Evolutionary conservation across 2,113 vertebrate genomes (phyloP), one percentile per base, ranked within the genome.

Genomic region (Rhinolophus ferrumequinum): DNA sequence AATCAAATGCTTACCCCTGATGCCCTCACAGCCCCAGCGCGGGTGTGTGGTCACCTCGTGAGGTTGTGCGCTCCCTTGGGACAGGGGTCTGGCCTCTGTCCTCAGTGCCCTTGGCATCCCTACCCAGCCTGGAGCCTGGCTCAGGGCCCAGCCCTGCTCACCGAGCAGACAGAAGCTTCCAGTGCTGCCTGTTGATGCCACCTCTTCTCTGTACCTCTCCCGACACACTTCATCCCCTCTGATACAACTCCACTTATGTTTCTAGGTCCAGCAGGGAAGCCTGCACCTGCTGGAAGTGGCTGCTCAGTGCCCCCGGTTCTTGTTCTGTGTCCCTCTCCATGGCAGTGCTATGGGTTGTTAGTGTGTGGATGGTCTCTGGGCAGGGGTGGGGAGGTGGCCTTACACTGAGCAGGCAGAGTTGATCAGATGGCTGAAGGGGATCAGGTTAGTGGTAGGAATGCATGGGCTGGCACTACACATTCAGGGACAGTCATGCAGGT

Each of bases 301-400:
- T 28, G 28, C 47, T 6, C 30, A 38, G 38, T 3, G n/a, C 26
- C 56, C 0, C 0, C 8, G 52, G 66, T 21, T 21, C 60, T n/a
- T 21, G 89, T 19, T 58, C 28, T 30, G 79, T 5, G 56, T 52
- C 26, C 33, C 44, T 44, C 24, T n/a, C 21, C 9, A 18, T 8
- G 26, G 69, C n/a, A 11, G n/a, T n/a, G 44, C 56, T 18, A 0
- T 9, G 21, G 16, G 47, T 12, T 50, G 47, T 50, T 50, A 50
- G 47, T 50, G 0, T 9, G 38, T 33, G 24, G 30, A 13, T 15
- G 18, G 64, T 56, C 47, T 67, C 79, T 26, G 52, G 75, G 24
- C 38, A 4, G 0, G 7, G 47, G 13, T 26, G 44, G 44, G 67
- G 28, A 5, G 7, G 18, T 21, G 30, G 21, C 18, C 33, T n/a